Conservation (phyloP, 1,140 invertebrate species). For the Pygmarrhopalites habei region DNA sequence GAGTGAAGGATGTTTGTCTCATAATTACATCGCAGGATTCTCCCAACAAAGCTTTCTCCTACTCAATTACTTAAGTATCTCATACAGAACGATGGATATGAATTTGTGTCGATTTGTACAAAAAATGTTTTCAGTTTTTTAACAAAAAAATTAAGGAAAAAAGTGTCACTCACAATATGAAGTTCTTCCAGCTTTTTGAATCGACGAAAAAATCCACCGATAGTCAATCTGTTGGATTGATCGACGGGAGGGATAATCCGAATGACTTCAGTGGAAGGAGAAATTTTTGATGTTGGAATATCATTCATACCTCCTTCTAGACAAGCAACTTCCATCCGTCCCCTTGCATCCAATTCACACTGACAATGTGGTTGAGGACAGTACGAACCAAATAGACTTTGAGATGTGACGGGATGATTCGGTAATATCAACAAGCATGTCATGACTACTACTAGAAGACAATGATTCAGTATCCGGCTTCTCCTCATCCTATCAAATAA, state of each 20-base stretch:
- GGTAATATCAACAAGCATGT: too few relatives aligned
- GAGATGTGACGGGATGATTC: constrained; percentile 2
- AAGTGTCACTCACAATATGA: constrained; percentile 51
- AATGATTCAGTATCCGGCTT: too few relatives aligned
- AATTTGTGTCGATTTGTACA: background rate
- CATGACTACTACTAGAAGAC: too few relatives aligned
- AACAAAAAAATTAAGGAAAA: background rate
- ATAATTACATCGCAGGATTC: too few relatives aligned
- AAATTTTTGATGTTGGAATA: constrained; percentile 55
- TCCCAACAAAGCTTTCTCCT: too few relatives aligned
- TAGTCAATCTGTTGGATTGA: constrained; percentile 58
- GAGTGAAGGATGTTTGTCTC: too few relatives aligned
- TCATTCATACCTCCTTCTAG: constrained; percentile 51
- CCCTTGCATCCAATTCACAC: constrained; percentile 42
- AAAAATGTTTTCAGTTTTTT: constrained; percentile 1
- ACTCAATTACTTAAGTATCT: too few relatives aligned
- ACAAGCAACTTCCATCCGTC: constrained; percentile 46
- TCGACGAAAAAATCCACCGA: constrained; percentile 62
- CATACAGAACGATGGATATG: too few relatives aligned
- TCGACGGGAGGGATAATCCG: constrained; percentile 59
- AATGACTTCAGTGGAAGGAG: constrained; percentile 56
- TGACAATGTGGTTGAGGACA: constrained; percentile 39
- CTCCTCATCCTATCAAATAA: too few relatives aligned
- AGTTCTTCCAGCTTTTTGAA: constrained; percentile 63
- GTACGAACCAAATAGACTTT: constrained; percentile 21